Evolutionary conservation across 2,113 vertebrate genomes (phyloP).

Genomic region (Antigone vipio): DNA sequence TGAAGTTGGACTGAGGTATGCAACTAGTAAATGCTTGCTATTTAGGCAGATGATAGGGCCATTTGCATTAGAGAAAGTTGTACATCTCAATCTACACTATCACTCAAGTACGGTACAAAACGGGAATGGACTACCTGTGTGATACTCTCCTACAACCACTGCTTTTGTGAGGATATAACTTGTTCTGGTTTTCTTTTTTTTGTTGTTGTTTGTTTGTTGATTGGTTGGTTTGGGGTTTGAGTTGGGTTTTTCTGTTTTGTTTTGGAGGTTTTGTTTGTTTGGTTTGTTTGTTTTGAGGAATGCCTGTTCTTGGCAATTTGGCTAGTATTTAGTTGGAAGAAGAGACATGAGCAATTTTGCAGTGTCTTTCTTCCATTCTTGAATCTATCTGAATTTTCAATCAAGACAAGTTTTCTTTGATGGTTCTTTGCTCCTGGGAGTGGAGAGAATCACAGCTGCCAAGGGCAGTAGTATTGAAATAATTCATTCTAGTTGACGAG

Average conservation of each 20-base stretch:
- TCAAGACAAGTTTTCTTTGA: not conserved
- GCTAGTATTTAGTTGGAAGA: rapidly evolving
- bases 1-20: not conserved
- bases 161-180: not conserved
- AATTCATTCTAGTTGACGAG: not conserved
- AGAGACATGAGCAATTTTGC: not conserved
- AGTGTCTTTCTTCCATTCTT: not conserved
- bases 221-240: not conserved
- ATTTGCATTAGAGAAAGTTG: not conserved
- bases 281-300: not conserved
- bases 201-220: not conserved
- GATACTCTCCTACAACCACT: not conserved
- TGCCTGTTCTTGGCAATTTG: not conserved
- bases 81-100: not conserved
- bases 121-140: not conserved
- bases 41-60: not conserved
- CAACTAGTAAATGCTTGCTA: not conserved
- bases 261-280: not conserved
- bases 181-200: not conserved
- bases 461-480: not conserved
- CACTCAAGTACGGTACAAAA: not conserved
- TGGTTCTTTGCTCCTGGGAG: not conserved
- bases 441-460: not conserved
- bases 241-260: not conserved
- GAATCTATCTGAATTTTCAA: not conserved